These are phyloP conservation scores for Patagioenas fasciata DNA, from an alignment of 2,113 vertebrate species.

Conservation along the genomic window DNA sequence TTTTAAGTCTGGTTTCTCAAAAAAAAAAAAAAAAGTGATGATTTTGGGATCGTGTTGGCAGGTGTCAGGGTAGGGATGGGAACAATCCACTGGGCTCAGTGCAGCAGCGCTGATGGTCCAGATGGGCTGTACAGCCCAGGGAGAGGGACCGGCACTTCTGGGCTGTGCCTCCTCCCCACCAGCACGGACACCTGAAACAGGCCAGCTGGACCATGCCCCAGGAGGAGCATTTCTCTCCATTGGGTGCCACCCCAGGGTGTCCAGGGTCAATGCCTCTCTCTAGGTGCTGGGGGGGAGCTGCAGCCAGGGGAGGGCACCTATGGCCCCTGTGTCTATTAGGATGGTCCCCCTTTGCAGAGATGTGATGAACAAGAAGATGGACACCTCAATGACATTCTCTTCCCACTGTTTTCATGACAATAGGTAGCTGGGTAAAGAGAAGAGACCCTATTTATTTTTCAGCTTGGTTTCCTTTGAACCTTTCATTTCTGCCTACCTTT, in stretches of 20 bases:
- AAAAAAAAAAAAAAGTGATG: background rate
- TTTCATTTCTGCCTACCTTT: background rate
- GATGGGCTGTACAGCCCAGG: background rate
- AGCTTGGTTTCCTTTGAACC: background rate
- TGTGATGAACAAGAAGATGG: background rate
- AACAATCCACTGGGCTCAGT: too few relatives aligned
- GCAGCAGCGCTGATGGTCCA: background rate
- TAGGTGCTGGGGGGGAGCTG: background rate
- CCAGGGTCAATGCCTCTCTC: background rate
- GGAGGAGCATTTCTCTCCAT: background rate
- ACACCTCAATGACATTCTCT: background rate
- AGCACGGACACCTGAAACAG: background rate
- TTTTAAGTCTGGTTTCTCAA: background rate
- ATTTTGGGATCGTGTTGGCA: background rate
- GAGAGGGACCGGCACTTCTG: background rate
- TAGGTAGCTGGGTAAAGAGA: background rate
- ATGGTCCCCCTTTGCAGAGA: background rate
- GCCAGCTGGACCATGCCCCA: background rate
- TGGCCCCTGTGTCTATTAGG: background rate
- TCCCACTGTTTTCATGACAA: background rate
- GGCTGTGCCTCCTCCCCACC: background rate
- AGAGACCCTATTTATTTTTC: background rate
- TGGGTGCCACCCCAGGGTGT: background rate
- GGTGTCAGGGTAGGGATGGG: background rate
- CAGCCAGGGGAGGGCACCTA: background rate